Percentiles rank a stretch among this genome's conserved stretches.
phyloP scores from a whole-genome alignment of 2,888 invertebrate genomes.

The Euphydryas editha region DNA sequence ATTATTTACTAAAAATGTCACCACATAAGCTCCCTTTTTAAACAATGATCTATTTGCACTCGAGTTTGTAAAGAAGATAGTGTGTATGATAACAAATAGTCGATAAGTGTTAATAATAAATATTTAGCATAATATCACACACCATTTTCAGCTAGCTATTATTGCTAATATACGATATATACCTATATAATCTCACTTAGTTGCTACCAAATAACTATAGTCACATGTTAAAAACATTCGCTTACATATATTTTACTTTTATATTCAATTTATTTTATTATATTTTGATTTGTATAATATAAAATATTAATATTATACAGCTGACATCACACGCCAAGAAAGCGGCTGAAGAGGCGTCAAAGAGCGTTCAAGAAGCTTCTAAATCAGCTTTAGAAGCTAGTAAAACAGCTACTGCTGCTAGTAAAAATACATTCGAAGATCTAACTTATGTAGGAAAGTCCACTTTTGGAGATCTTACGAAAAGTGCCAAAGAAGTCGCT shows the following conservation, averaged over 20 bases:
- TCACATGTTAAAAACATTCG: neutral
- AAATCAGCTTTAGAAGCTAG: constrained; percentile 93
- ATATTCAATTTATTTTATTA: neutral
- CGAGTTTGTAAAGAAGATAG: neutral
- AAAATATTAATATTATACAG: constrained; percentile 63
- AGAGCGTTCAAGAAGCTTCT: constrained; percentile 92
- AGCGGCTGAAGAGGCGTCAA: constrained; percentile 91
- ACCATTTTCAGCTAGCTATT: neutral
- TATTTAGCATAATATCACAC: neutral
- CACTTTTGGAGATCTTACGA: constrained; percentile 94
- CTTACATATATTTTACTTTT: neutral
- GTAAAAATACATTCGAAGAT: constrained; percentile 94
- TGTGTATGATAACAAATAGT: neutral
- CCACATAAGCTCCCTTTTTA: neutral
- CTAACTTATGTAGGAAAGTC: constrained; percentile 95
- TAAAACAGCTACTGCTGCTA: constrained; percentile 93
- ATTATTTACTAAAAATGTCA: neutral
- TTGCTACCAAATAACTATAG: neutral
- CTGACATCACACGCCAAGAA: constrained; percentile 94
- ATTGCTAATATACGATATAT: neutral
- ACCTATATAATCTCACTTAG: neutral
- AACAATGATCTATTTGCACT: neutral
- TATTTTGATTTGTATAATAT: neutral
- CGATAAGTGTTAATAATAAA: neutral
- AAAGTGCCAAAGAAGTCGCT: constrained; percentile 94